Base-by-base conservation (phyloP, 2,797 vertebrate genomes). In the Onychomys torridus region DNA sequence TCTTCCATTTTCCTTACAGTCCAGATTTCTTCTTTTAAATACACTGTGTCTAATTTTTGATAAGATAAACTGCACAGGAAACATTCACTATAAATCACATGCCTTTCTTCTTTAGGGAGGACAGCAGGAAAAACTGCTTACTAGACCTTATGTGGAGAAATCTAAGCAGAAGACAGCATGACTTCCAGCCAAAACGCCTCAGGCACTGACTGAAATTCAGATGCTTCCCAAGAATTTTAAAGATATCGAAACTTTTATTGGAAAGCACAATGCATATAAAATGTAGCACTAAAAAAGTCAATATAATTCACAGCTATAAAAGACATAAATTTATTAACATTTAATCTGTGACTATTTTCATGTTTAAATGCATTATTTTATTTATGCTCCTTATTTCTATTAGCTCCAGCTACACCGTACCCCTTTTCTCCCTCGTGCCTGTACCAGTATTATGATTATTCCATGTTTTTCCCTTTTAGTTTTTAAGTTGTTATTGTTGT, bases 211-310 rank as follows among this genome's bases (percentile, higher is more conserved):
- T 6, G 1, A 93, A 91, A 95, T 73, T 43, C 82, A 40, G 34
- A 77, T 78, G 55, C 37, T 85, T 79, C 95, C 69, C 92, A 83
- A 91, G 17, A 82, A 79, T 67, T 79, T 76, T 3, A 93, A 63
- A 82, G 91, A 83, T 25, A 78, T 46, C 3, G 65, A 89, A 32
- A 73, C 32, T 65, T 78, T 69, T 84, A 79, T 21, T 88, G 32
- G 32, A 67, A 96, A 78, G 59, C 1, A 84, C 25, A 63, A 57
- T 37, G n/a, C 0, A 77, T 17, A 76, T 13, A 63, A 27, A 89
- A 83, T 32, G 11, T 40, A 55, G n/a, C n/a, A 73, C 43, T 61
- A 0, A 73, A 52, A 84, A 87, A 34, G 59, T 32, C 77, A 84
- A 87, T 59, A 65, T 67, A 59, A 75, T 65, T 71, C 14, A 49